Percentiles rank a stretch among this genome's conserved stretches.
Evolutionary conservation across 2,888 invertebrate species (phyloP).

Genomic region (Phengaris alcon): DNA sequence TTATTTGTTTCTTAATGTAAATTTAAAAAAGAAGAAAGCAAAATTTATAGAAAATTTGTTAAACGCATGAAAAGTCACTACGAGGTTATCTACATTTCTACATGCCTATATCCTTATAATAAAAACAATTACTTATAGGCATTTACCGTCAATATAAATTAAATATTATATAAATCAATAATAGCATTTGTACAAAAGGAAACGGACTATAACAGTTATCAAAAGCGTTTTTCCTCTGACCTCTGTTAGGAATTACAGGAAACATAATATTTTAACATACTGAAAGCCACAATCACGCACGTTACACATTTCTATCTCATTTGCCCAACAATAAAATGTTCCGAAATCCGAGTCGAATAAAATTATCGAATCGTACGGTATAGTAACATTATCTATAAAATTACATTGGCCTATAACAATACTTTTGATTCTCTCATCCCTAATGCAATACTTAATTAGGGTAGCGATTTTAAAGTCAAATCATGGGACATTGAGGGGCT

Average conservation of each 20-base stretch:
- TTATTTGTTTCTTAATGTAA: constrained; percentile 36
- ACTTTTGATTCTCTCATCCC: constrained; percentile 24
- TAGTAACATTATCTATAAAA: constrained; percentile 30
- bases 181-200: constrained; percentile 25
- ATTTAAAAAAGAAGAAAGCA: constrained; percentile 30
- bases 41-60: constrained; percentile 26
- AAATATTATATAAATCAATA: constrained; percentile 45
- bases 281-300: constrained; percentile 44
- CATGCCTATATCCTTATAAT: constrained; percentile 55
- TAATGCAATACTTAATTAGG: constrained; percentile 33
- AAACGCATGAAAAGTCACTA: constrained; percentile 46
- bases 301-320: constrained; percentile 35
- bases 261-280: constrained; percentile 34
- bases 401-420: constrained; percentile 33
- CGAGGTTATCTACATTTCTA: constrained; percentile 76
- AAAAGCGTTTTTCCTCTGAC: constrained; percentile 22
- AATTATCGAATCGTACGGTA: constrained; percentile 29
- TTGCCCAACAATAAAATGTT: constrained; percentile 22
- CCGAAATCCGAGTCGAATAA: background rate
- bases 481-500: constrained; percentile 40
- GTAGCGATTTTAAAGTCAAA: constrained; percentile 42
- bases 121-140: constrained; percentile 49
- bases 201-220: constrained; percentile 16
- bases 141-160: constrained; percentile 62
- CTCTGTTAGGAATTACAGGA: constrained; percentile 29